Percentiles rank a stretch among this genome's conserved stretches.
These are phyloP conservation scores for Sebastolobus altivelis DNA, from an alignment of 2,797 vertebrate genomes.

Conservation along the genomic window DNA sequence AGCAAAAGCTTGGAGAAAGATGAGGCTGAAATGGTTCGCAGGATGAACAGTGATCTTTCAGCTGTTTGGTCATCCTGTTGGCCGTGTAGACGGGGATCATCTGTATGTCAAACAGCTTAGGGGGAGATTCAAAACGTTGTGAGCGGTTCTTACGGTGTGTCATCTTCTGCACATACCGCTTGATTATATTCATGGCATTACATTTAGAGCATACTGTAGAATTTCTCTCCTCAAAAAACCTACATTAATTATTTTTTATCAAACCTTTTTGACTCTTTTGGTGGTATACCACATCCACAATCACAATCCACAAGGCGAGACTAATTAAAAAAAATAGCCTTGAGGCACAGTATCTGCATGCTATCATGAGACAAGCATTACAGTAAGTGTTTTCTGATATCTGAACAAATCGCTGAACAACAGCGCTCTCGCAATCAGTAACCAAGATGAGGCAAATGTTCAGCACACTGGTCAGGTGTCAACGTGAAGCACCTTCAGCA, in stretches of 20 bases:
- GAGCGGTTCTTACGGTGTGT: conserved; percentile 1
- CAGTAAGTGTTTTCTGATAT: conserved; percentile 22
- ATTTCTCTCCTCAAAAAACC: not conserved
- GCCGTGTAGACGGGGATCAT: conserved; percentile 49
- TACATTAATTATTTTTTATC: not conserved
- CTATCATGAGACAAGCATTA: conserved; percentile 2
- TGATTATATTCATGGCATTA: conserved; percentile 4
- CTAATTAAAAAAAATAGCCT: conserved; percentile 15
- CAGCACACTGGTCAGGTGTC: conserved; percentile 8
- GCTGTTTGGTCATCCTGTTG: conserved; percentile 44
- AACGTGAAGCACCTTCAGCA: not conserved
- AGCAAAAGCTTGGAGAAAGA: conserved; percentile 48
- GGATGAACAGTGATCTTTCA: conserved; percentile 49
- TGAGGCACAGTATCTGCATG: conserved; percentile 16
- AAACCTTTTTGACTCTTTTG: too few relatives aligned
- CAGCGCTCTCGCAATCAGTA: conserved; percentile 1
- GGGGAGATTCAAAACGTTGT: conserved; percentile 19
- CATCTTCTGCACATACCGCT: conserved; percentile 10
- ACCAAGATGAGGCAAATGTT: conserved; percentile 15
- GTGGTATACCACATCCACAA: too few relatives aligned
- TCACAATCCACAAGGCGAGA: conserved; percentile 9
- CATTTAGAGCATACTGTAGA: not conserved
- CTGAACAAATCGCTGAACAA: conserved; percentile 30
- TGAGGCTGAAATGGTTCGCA: conserved; percentile 42
- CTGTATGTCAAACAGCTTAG: conserved; percentile 49